Conservation (phyloP, 2,113 vertebrate genomes). For the Spea multiplicata region DNA sequence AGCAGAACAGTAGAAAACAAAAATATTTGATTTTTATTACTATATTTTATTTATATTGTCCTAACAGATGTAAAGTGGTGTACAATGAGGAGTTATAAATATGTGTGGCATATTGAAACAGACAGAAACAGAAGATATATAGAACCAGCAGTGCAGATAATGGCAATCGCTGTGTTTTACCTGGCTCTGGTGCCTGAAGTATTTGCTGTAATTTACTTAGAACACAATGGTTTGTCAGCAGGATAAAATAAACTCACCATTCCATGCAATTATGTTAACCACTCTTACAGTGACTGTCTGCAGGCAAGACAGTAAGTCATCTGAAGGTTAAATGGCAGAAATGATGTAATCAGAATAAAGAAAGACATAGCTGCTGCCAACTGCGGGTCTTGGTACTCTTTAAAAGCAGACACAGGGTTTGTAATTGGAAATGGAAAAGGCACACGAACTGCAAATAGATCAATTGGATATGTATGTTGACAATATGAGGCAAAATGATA, state of each 20-base stretch:
- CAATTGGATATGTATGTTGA: too few relatives aligned
- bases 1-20: too few relatives aligned
- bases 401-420: too few relatives aligned
- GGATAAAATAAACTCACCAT: constrained; percentile 27
- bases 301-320: constrained; percentile 21
- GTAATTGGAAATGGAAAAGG: too few relatives aligned
- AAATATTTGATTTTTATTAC: too few relatives aligned
- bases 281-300: constrained; percentile 24
- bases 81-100: too few relatives aligned
- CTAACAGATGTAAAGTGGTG: too few relatives aligned
- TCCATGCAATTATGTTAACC: constrained; percentile 30
- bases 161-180: constrained; percentile 1
- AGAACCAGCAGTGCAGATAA: not conserved
- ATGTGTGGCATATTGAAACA: too few relatives aligned
- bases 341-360: constrained; percentile 32
- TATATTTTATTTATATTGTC: too few relatives aligned
- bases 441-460: too few relatives aligned
- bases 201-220: constrained; percentile 7
- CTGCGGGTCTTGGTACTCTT: not conserved
- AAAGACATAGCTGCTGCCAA: not conserved
- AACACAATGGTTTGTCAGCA: constrained; percentile 25
- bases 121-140: too few relatives aligned
- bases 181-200: not conserved
- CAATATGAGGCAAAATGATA: too few relatives aligned
- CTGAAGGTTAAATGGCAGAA: constrained; percentile 37